Base-by-base conservation (phyloP, 2,113 vertebrate species). In the Pholis gunnellus region DNA sequence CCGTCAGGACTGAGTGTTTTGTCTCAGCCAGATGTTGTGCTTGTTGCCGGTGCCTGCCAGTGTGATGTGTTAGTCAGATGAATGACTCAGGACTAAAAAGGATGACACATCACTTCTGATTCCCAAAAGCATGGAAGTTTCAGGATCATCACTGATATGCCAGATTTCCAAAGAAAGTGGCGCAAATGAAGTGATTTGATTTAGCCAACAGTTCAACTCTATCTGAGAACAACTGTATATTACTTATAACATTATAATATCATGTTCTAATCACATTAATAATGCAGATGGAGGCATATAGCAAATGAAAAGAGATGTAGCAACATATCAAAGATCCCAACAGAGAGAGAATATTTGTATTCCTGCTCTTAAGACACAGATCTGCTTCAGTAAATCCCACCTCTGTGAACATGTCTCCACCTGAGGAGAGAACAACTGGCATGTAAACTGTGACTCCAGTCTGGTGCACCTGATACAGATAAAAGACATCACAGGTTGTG, bases 41-140 rank as follows among this genome's bases (percentile, higher is more conserved):
- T 60, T 61, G n/a, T 67, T 66, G 72, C 60, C 20, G 0, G 15
- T 63, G 27, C 66, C 67, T 79, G 22, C 44, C 15, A 15, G 11
- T 74, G 60, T 42, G 34, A 50, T 11, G 15, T 71, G 29, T 91
- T 72, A 85, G 56, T 89, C 52, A 79, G 36, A 77, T 74, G 40
- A 57, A 65, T 76, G 82, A 88, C 40, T 74, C 56, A 15, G 66
- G 50, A 9, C 46, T 31, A 11, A 69, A 63, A 72, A 75, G 20
- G 15, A 87, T 78, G 82, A 75, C 18, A 31, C 65, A 2, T 14
- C 38, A 25, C 2, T 42, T 22, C 6, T 9, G 34, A 25, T 25
- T 68, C 22, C 25, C 50, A 40, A 20, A 13, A 64, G 34, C 2
- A 34, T 42, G 5, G 14, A 29, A 4, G 17, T n/a, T 10, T 25